Evolutionary conservation across 2,797 vertebrate genomes (phyloP).

Genomic region (Acestrorhynchus altus): DNA sequence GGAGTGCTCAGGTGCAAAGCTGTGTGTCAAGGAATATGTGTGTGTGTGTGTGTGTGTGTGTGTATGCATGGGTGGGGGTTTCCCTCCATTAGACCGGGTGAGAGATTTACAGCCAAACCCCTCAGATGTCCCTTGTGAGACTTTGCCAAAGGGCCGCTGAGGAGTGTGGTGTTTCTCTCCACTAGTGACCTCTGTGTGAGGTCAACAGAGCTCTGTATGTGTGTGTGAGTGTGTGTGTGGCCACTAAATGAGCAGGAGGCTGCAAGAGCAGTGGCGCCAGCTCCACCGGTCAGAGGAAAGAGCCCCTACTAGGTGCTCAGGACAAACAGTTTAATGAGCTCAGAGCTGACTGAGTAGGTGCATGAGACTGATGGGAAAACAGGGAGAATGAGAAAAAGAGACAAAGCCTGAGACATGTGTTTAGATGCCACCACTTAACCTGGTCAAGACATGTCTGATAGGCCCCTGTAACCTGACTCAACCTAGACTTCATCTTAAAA

Average conservation of each 20-base stretch:
- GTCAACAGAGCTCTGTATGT: conserved; percentile 34
- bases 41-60: neutral
- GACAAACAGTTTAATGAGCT: conserved; percentile 56
- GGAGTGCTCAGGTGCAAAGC: conserved; percentile 39
- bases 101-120: conserved; percentile 38
- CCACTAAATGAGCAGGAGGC: conserved; percentile 35
- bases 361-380: neutral
- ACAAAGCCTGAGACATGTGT: neutral
- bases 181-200: conserved; percentile 36
- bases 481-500: neutral
- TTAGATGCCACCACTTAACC: conserved; percentile 35
- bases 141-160: conserved; percentile 27
- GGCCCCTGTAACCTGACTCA: conserved; percentile 36
- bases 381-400: neutral
- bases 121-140: conserved; percentile 7
- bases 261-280: conserved; percentile 32
- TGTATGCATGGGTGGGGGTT: conserved; percentile 23
- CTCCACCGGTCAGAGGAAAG: conserved; percentile 36
- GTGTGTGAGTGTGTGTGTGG: conserved; percentile 22
- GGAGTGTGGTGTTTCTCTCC: conserved; percentile 15
- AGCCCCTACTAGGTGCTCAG: conserved; percentile 36
- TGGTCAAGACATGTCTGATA: conserved; percentile 1
- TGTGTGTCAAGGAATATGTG: neutral
- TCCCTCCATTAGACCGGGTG: conserved; percentile 20
- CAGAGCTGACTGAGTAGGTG: conserved; percentile 18